Evolutionary conservation across 2,113 vertebrate species (phyloP).

Genomic region (Pyxicephalus adspersus): DNA sequence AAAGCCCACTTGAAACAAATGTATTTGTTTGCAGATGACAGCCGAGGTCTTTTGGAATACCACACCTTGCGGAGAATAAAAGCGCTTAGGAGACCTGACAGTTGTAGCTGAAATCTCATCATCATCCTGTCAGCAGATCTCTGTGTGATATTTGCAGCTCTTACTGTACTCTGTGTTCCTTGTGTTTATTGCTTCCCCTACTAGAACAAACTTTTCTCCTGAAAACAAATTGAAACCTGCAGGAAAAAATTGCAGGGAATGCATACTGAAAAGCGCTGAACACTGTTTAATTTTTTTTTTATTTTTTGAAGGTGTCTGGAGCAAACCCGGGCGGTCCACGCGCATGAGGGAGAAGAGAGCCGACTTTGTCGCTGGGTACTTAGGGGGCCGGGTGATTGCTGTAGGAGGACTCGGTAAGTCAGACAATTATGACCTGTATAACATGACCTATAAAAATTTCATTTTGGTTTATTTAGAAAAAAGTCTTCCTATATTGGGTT

Average conservation of each 20-base stretch:
- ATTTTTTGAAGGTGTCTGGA: constrained; percentile 81
- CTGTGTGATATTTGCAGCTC: neutral
- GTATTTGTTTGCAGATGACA: constrained; percentile 2
- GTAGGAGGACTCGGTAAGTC: constrained; percentile 88
- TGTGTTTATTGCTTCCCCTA: neutral
- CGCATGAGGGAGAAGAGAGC: constrained; percentile 96
- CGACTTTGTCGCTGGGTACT: constrained; percentile 88
- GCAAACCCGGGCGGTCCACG: constrained; percentile 82
- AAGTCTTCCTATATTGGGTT: too few species aligned
- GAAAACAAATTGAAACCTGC: neutral
- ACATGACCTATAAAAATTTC: too few species aligned
- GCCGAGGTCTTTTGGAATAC: neutral
- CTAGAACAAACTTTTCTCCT: neutral
- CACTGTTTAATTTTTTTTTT: neutral
- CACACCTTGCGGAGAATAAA: constrained; percentile 9
- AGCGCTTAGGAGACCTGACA: neutral
- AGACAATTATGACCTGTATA: too few species aligned
- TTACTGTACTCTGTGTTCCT: neutral
- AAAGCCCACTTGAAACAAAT: neutral
- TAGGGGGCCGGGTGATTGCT: constrained; percentile 87
- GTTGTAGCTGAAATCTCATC: constrained; percentile 5
- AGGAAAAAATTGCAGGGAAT: neutral
- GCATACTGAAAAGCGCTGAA: neutral
- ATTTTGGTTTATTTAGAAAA: too few species aligned
- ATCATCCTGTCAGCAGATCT: constrained; percentile 14